phyloP scores from a whole-genome alignment of 2,888 invertebrate species.

The Acleris literana region DNA sequence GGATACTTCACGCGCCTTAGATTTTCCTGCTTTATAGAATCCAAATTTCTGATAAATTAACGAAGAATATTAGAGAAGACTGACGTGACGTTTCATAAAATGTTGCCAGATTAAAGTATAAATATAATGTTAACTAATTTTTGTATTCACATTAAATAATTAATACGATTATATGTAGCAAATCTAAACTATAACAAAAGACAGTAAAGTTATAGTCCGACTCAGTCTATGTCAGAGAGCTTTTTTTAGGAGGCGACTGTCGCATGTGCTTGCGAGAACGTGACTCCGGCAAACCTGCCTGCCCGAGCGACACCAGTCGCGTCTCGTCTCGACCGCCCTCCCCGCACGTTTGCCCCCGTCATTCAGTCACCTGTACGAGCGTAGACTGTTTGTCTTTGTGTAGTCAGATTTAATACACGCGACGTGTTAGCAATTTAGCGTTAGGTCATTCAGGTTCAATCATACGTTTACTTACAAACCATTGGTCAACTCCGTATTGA shows the following conservation, averaged over 20 bases:
- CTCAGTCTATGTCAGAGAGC: background rate
- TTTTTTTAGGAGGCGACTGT: slow-evolving; percentile 27
- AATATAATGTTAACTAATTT: background rate
- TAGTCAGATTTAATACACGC: background rate
- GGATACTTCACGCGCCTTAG: background rate
- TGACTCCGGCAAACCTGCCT: slow-evolving; percentile 31
- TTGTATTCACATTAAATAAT: too few relatives aligned
- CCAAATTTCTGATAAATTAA: background rate
- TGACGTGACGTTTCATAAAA: slow-evolving; percentile 15
- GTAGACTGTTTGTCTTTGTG: slow-evolving; percentile 12
- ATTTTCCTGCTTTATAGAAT: background rate
- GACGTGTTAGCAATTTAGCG: background rate
- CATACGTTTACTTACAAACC: too few relatives aligned
- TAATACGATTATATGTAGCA: too few relatives aligned
- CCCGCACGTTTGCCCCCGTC: slow-evolving; percentile 20
- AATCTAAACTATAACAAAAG: background rate
- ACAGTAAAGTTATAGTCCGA: background rate
- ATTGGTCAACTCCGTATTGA: too few relatives aligned
- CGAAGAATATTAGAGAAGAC: background rate
- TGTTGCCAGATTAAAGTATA: slow-evolving; percentile 14
- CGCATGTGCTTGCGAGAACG: slow-evolving; percentile 32
- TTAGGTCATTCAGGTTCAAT: too few relatives aligned
- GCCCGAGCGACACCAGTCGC: slow-evolving; percentile 2
- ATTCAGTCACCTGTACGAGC: slow-evolving; percentile 15
- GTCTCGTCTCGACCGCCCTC: slow-evolving; percentile 16